Evolutionary conservation across 2,113 vertebrate genomes (phyloP), one percentile per base, ranked within the genome.

Genomic region (Terrapene triunguis): DNA sequence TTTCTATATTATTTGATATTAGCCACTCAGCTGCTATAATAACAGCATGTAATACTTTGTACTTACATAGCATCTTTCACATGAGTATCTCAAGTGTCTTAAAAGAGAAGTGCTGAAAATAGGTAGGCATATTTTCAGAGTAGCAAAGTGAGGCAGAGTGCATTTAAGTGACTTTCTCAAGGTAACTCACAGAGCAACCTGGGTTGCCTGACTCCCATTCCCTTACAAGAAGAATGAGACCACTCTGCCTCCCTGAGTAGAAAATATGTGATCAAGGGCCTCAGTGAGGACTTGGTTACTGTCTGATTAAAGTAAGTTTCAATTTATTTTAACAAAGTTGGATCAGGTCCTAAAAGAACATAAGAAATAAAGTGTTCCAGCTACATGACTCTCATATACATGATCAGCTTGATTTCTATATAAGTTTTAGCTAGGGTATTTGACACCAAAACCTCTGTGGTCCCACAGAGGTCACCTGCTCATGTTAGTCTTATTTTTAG

Each of bases 151-250:
- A 25, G 35, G 19, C 21, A 72, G 14, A 72, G 17, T 2, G 2
- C 3, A 5, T 32, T 42, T 27, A 13, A 80, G 8, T 44, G 0
- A 0, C 5, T 72, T 87, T 8, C 25, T 85, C 25, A 6, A 22
- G 6, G 42, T 59, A 59, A 59, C 57, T 32, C 57, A 3, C 17
- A 0, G 35, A 48, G 76, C 8, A 84, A 21, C 10, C 29, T 16
- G 12, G 35, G 17, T 17, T 17, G n/a, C 9, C 35, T 38, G n/a
- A 59, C 57, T 59, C 27, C 57, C 57, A 29, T 59, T 59, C 27
- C 4, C 57, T 12, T 59, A 10, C 25, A 59, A 59, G 27, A 29
- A 29, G 25, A 59, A 59, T 29, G 57, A 59, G 27, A 29, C 27
- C 25, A 59, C 27, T 59, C 57, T 59, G 65, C 4, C 65, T 21